phyloP scores from a whole-genome alignment of 2,888 invertebrate species.

The Trachelus tabidus region DNA sequence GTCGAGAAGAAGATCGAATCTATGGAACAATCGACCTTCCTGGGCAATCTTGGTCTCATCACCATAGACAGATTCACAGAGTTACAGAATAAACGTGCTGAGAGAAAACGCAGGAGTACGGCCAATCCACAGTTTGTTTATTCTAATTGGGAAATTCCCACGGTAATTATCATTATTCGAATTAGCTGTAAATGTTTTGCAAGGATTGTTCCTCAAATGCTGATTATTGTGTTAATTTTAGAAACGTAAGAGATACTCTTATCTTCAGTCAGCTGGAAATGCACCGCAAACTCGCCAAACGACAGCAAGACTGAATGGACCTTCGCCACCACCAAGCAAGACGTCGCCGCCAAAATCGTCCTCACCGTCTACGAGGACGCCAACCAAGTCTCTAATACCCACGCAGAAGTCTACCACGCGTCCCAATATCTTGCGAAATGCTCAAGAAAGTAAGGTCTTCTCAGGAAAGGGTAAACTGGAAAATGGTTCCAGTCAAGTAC shows the following conservation, averaged over 20 bases:
- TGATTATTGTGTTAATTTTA: constrained; percentile 43
- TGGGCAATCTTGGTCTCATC: constrained; percentile 66
- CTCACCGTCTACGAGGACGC: constrained; percentile 40
- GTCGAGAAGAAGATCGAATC: constrained; percentile 18
- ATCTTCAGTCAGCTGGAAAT: constrained; percentile 66
- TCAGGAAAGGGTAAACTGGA: constrained; percentile 41
- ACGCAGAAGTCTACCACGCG: constrained; percentile 49
- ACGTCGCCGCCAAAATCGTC: constrained; percentile 41
- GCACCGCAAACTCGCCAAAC: constrained; percentile 69
- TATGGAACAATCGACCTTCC: constrained; percentile 62
- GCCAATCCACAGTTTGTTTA: constrained; percentile 71
- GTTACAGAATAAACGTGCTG: constrained; percentile 68
- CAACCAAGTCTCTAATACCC: constrained; percentile 47
- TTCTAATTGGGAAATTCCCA: constrained; percentile 60
- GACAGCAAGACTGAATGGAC: constrained; percentile 55
- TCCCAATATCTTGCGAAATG: constrained; percentile 51
- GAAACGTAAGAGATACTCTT: constrained; percentile 68
- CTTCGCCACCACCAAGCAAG: constrained; percentile 55
- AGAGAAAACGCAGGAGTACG: constrained; percentile 69
- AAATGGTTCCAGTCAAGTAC: constrained; percentile 35
- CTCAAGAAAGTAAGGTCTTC: constrained; percentile 45
- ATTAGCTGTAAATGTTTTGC: too few relatives aligned
- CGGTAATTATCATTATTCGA: constrained; percentile 34
- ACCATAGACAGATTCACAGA: constrained; percentile 67
- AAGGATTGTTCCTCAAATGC: too few relatives aligned